Base-by-base conservation (phyloP, 2,888 invertebrate genomes). In the Neoscelio sp. region DNA sequence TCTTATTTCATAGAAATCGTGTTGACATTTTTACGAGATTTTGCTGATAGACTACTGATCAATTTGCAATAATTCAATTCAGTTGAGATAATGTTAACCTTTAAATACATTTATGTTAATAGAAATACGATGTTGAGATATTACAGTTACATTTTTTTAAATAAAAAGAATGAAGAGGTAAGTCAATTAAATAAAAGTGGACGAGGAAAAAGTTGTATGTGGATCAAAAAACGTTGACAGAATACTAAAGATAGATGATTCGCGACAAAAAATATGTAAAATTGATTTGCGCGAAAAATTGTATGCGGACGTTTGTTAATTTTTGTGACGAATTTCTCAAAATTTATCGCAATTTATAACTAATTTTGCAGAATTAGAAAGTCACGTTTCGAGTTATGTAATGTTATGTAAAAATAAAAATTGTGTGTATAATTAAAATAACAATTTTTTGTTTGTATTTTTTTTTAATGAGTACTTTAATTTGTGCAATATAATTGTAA, bases 221-320 rank as follows among this genome's bases (percentile, higher is more conserved):
- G 30, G 42, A 10, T 50, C 52, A 6, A 23, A 13, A 8, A 18
- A 52, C 42, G 52, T 30, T 15, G 40, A n/a, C 30, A 12, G 65
- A 65, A 65, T 65, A 65, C 42, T 52, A 28, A 42, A 40, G 23
- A n/a, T 18, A 6, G 10, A 10, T 17, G 15, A 38, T 30, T 20
- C 10, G 18, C n/a, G 18, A 33, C 17, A 35, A 48, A 62, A 50
- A 50, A 35, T 40, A 28, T 50, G 33, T n/a, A 26, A 64, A 64
- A 64, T 28, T 40, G 38, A 50, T 38, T 64, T 38, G 17, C 4
- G 20, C 5, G 15, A 13, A 46, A 62, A 1, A 44, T 33, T 10
- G 30, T n/a, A n/a, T n/a, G n/a, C n/a, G n/a, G n/a, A n/a, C n/a
- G n/a, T n/a, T n/a, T n/a, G n/a, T n/a, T n/a, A n/a, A n/a, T n/a